Evolutionary conservation across 2,888 invertebrate genomes (phyloP).

Genomic region (Pseudolycoriella hygida): DNA sequence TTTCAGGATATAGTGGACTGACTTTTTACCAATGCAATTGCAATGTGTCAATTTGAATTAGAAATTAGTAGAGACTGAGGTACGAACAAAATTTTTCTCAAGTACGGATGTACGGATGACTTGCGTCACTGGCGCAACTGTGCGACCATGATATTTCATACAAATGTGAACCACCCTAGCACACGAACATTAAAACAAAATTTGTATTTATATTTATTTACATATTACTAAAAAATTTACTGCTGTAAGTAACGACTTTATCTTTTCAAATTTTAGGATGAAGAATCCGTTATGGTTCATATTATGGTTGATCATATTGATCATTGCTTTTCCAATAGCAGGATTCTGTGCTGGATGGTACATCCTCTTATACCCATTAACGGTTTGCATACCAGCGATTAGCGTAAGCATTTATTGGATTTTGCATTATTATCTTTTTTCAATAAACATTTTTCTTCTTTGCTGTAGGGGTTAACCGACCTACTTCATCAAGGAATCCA

Average conservation of each 20-base stretch:
- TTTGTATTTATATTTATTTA: too few relatives aligned
- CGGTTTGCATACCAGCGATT: constrained; percentile 48
- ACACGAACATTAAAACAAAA: too few relatives aligned
- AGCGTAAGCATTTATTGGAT: constrained; percentile 34
- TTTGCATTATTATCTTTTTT: constrained; percentile 1
- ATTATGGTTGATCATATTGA: constrained; percentile 51
- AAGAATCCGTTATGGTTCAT: constrained; percentile 47
- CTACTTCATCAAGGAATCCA: constrained; percentile 47
- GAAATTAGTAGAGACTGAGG: too few relatives aligned
- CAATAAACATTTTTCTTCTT: constrained; percentile 3
- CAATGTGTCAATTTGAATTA: too few relatives aligned
- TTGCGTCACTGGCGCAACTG: too few relatives aligned
- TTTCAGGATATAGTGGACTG: too few relatives aligned
- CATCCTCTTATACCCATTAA: constrained; percentile 45
- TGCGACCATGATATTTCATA: too few relatives aligned
- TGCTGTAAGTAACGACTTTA: background rate
- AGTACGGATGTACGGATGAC: too few relatives aligned
- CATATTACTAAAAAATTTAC: too few relatives aligned
- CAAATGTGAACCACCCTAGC: too few relatives aligned
- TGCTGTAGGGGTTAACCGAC: constrained; percentile 52
- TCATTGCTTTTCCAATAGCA: constrained; percentile 48
- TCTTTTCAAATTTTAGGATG: constrained; percentile 25
- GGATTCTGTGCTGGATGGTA: constrained; percentile 48
- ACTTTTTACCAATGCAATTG: too few relatives aligned
- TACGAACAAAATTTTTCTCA: too few relatives aligned